Conservation (phyloP, 2,797 vertebrate species). For the Anolis apletophallus region DNA sequence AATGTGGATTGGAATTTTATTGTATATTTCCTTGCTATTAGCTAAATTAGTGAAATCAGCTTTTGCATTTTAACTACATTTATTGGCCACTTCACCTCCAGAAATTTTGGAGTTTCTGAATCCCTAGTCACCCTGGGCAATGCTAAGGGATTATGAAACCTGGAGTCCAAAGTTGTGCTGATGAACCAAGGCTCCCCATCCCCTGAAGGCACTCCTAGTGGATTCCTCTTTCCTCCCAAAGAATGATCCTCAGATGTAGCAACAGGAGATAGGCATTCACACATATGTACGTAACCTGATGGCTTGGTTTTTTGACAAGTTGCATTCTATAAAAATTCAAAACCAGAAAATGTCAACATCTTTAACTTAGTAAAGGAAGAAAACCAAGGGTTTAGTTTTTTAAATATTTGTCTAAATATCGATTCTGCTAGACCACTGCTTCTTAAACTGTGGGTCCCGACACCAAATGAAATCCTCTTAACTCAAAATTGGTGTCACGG, state of each 20-base stretch:
- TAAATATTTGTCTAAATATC: not conserved
- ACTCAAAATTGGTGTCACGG: too few relatives aligned
- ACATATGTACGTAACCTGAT: not conserved
- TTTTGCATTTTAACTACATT: slow-evolving; percentile 18
- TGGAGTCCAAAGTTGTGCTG: not conserved
- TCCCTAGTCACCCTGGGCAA: not conserved
- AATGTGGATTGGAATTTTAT: not conserved
- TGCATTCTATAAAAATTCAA: not conserved
- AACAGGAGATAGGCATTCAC: not conserved
- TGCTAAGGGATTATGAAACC: not conserved
- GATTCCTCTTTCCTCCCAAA: not conserved
- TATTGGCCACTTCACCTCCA: not conserved
- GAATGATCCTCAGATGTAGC: not conserved
- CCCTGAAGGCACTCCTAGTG: not conserved
- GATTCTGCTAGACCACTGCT: not conserved
- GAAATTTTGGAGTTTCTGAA: not conserved
- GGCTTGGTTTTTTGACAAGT: too few relatives aligned
- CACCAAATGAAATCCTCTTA: too few relatives aligned
- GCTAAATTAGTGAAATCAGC: slow-evolving; percentile 38
- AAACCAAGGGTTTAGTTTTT: not conserved
- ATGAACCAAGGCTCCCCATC: not conserved
- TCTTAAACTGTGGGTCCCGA: too few relatives aligned
- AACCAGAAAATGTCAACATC: not conserved
- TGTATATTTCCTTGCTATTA: slow-evolving; percentile 12
- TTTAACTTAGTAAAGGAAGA: not conserved